Conservation (phyloP, 2,113 vertebrate species). For the Parotia lawesii region DNA sequence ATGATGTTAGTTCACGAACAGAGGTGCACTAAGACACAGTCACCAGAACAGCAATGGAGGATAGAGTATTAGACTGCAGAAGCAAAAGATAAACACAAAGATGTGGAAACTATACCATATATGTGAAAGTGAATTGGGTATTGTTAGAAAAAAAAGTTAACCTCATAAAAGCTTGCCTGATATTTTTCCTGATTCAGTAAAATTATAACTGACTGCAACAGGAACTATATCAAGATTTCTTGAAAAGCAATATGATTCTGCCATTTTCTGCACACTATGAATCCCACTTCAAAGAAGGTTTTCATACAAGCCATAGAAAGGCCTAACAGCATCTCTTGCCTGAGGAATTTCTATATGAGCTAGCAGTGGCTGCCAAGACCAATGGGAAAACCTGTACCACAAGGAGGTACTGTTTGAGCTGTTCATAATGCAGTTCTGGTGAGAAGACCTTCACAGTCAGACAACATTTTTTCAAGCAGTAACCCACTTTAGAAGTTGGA, state of each 20-base stretch:
- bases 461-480: slow-evolving; percentile 31
- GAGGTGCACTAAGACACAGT: slow-evolving; percentile 55
- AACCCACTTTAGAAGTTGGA: background rate
- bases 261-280: background rate
- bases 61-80: slow-evolving; percentile 41
- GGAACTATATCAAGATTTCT: background rate
- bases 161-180: background rate
- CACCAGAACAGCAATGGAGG: slow-evolving; percentile 66
- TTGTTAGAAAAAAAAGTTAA: background rate
- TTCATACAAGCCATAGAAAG: background rate
- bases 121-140: background rate
- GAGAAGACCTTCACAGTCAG: slow-evolving; percentile 32
- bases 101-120: slow-evolving; percentile 14
- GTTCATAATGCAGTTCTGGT: slow-evolving; percentile 48
- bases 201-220: background rate
- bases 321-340: background rate
- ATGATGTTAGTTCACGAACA: slow-evolving; percentile 52
- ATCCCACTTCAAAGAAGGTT: background rate
- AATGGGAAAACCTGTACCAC: background rate
- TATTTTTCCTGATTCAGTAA: background rate
- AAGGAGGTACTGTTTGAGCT: background rate
- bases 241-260: background rate
- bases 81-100: slow-evolving; percentile 46
- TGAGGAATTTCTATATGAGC: background rate
- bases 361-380: background rate